phyloP scores from a whole-genome alignment of 2,888 invertebrate genomes.

The Gari tellinella region DNA sequence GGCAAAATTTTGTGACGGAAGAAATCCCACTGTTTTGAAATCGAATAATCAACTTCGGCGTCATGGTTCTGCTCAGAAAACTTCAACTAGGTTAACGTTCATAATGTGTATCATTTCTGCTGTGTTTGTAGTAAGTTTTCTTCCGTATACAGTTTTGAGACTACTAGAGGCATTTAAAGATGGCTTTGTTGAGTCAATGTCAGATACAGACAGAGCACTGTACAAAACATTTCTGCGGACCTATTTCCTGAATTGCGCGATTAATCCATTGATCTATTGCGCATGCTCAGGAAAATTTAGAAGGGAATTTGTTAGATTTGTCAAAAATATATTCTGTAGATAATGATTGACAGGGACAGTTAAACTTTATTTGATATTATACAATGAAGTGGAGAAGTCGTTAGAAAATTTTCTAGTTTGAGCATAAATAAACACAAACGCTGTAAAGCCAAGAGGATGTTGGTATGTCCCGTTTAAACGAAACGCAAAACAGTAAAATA shows the following conservation, averaged over 20 bases:
- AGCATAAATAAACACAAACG: no score
- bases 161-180: constrained; percentile 40
- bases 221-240: constrained; percentile 63
- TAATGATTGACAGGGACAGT: no score
- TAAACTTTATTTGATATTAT: no score
- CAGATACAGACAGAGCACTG: constrained; percentile 41
- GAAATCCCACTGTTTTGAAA: no score
- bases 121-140: constrained; percentile 58
- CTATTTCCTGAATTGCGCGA: constrained; percentile 67
- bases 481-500: no score
- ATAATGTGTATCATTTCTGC: constrained; percentile 66
- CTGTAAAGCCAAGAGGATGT: no score
- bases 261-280: constrained; percentile 73
- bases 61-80: no score
- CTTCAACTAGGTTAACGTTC: constrained; percentile 47
- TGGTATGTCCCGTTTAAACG: no score
- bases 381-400: no score
- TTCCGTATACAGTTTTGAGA: constrained; percentile 60
- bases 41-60: no score
- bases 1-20: no score
- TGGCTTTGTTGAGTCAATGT: constrained; percentile 50
- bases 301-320: constrained; percentile 27
- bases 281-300: constrained; percentile 63
- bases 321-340: constrained; percentile 6
- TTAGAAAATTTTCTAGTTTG: no score